Evolutionary conservation across 1,140 invertebrate species (phyloP), one percentile per base, ranked within the genome.

Genomic region (Hypothenemus hampei): DNA sequence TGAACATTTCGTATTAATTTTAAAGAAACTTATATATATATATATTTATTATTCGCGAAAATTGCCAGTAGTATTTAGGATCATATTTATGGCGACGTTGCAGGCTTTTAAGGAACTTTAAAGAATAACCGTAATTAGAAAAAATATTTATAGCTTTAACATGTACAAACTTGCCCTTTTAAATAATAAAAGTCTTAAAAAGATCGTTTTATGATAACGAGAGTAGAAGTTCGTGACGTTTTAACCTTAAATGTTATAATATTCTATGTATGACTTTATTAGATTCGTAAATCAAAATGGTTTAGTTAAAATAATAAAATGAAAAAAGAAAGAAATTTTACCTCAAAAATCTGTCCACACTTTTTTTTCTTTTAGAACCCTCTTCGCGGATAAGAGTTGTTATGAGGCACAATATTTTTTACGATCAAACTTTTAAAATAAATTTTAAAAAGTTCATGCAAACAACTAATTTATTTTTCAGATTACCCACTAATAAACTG

Each of bases 381-480:
- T n/a, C n/a, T n/a, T n/a, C n/a, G n/a, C n/a, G n/a, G n/a, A 43
- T 23, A 43, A 43, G 18, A 11, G 19, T 43, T 43, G 20, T 43
- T 43, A 43, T 43, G 18, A 43, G 40, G 40, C 40, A 21, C 40
- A 43, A 43, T 43, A 18, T 43, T 43, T 43, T 43, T 43, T 43
- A 43, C 40, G 40, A 23, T 21, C 22, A 23, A 43, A 43, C 11
- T 43, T 43, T 43, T 10, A 8, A 43, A n/a, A 43, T 43, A 43
- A 43, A 43, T 43, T 43, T 21, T 20, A 43, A 21, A 43, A 43
- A 43, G 8, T 43, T 43, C 40, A 10, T 23, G 11, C 3, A 23
- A 23, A 10, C 21, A 43, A 23, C 40, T 43, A 43, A 43, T 43
- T 43, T 43, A 43, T 43, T n/a, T 23, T 43, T n/a, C 20, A 21